phyloP scores from a whole-genome alignment of 2,113 vertebrate genomes.

The Xerus inauris region DNA sequence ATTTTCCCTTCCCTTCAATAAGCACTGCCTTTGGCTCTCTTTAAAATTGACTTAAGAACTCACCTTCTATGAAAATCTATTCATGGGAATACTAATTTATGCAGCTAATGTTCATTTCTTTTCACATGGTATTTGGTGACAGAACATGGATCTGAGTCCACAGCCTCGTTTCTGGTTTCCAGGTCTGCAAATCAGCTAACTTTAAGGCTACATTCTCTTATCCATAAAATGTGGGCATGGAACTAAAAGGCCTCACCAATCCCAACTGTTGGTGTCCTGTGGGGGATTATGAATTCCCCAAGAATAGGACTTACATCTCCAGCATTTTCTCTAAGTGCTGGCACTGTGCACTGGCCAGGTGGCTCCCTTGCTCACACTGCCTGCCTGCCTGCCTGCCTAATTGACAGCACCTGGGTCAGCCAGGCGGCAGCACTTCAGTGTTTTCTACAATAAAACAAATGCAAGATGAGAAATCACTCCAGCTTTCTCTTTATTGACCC shows the following conservation, averaged over 20 bases:
- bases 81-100: not conserved
- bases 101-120: not conserved
- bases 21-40: not conserved
- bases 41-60: slow-evolving; percentile 36
- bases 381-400: not conserved
- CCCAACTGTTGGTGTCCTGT: not conserved
- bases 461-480: not conserved
- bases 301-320: not conserved
- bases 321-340: not conserved
- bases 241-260: not conserved
- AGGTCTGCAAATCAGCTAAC: not conserved
- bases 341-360: not conserved
- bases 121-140: not conserved
- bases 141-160: not conserved
- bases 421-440: slow-evolving; percentile 56
- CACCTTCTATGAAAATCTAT: not conserved
- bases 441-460: slow-evolving; percentile 54
- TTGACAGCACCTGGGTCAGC: not conserved
- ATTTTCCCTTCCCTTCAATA: slow-evolving; percentile 25
- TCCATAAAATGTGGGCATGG: not conserved
- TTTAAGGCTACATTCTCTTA: not conserved
- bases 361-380: not conserved
- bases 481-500: slow-evolving; percentile 8
- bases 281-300: not conserved
- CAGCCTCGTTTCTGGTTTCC: not conserved